These are phyloP conservation scores for Balanococcus diminutus DNA, from an alignment of 2,888 invertebrate species.

Conservation along the genomic window DNA sequence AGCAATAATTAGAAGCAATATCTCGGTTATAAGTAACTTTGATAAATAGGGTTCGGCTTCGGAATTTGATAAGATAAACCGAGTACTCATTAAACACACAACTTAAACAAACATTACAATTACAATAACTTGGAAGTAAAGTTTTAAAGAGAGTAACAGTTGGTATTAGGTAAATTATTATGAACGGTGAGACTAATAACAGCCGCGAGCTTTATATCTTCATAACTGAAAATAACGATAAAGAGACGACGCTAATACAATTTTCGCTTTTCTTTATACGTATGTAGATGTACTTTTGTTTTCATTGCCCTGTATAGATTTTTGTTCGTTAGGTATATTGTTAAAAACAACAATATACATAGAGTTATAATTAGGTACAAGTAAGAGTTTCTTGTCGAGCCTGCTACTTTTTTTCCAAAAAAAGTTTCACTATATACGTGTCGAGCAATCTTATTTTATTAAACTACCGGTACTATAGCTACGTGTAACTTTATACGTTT, in stretches of 20 bases:
- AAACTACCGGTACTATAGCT: background rate
- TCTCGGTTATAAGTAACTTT: conserved; percentile 16
- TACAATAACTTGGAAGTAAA: conserved; percentile 22
- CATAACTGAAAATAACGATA: conserved; percentile 35
- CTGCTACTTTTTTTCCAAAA: background rate
- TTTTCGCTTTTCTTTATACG: conserved; percentile 21
- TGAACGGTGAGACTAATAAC: conserved; percentile 39
- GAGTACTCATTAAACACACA: conserved; percentile 38
- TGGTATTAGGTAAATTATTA: conserved; percentile 44
- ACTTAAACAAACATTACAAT: conserved; percentile 41
- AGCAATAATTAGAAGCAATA: conserved; percentile 29
- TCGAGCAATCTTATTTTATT: background rate
- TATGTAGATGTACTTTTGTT: background rate
- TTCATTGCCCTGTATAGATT: background rate
- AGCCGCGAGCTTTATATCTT: conserved; percentile 41
- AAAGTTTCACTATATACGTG: background rate
- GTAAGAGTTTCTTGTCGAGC: background rate
- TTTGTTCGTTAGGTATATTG: background rate
- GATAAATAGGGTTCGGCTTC: conserved; percentile 34
- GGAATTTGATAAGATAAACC: conserved; percentile 39
- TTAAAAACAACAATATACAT: background rate
- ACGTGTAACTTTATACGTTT: background rate
- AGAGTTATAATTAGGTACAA: no score
- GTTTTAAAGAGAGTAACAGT: conserved; percentile 42
- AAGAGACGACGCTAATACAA: conserved; percentile 10